These are phyloP conservation scores for Planiliza haematocheilus DNA, from an alignment of 2,113 vertebrate genomes.

Conservation along the genomic window DNA sequence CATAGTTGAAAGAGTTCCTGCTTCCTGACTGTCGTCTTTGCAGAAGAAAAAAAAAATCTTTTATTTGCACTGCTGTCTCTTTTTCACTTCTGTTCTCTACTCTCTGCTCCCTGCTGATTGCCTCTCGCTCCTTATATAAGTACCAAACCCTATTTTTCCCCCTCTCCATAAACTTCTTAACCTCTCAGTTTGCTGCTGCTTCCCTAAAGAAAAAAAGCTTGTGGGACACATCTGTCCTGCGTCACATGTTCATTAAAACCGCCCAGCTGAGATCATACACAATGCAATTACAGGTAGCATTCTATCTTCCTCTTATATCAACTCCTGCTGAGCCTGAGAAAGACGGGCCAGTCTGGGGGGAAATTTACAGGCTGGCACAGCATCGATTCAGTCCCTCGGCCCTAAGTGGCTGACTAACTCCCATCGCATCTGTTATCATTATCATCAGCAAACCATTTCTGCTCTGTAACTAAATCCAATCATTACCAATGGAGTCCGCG, in stretches of 20 bases:
- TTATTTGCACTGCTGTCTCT: conserved; percentile 43
- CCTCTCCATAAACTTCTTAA: conserved; percentile 37
- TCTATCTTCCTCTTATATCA: conserved; percentile 62
- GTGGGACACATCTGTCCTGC: conserved; percentile 29
- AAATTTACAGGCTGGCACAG: conserved; percentile 60
- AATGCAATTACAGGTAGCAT: conserved; percentile 72
- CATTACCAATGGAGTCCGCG: conserved; percentile 68
- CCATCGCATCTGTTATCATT: conserved; percentile 76
- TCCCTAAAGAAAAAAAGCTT: conserved; percentile 20
- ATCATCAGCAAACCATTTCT: conserved; percentile 69
- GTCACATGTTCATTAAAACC: conserved; percentile 52
- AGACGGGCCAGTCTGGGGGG: conserved; percentile 43
- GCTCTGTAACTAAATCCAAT: conserved; percentile 77
- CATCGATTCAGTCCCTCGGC: conserved; percentile 48
- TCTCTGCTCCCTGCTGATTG: conserved; percentile 57
- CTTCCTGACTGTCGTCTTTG: conserved; percentile 52
- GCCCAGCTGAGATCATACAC: conserved; percentile 43
- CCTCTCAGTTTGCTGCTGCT: conserved; percentile 2
- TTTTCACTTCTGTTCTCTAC: conserved; percentile 34
- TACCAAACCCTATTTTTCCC: conserved; percentile 36
- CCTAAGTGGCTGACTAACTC: conserved; percentile 70
- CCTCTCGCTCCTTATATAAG: conserved; percentile 28
- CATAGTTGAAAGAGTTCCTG: conserved; percentile 60
- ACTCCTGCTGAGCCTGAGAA: conserved; percentile 49
- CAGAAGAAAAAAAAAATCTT: conserved; percentile 42